Percentiles rank a stretch among this genome's conserved stretches.
Evolutionary conservation across 2,113 vertebrate genomes (phyloP).

Genomic region (Eudorcas thomsonii): DNA sequence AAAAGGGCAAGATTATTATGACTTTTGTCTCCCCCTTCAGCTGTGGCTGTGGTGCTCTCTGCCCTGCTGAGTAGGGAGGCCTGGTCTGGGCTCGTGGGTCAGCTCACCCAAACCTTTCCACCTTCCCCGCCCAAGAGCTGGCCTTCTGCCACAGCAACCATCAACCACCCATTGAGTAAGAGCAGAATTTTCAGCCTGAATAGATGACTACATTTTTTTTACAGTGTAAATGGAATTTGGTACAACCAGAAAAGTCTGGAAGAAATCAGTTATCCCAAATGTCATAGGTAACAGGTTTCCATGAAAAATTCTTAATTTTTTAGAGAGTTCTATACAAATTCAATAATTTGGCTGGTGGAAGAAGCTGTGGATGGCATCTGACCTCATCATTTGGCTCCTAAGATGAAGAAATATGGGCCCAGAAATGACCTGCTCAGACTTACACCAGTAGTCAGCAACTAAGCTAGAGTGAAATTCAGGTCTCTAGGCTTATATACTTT

Average conservation of each 20-base stretch:
- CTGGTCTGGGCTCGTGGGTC: not conserved
- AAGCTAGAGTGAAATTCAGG: not conserved
- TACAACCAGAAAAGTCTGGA: not conserved
- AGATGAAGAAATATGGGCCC: not conserved
- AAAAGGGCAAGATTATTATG: not conserved
- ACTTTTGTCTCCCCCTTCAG: not conserved
- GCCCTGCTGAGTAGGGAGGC: not conserved
- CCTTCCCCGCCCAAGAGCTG: not conserved
- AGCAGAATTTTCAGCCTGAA: not conserved
- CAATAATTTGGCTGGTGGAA: not conserved
- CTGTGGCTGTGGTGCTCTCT: accelerated
- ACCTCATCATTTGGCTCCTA: not conserved
- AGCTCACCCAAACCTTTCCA: not conserved
- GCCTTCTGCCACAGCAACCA: not conserved
- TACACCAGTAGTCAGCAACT: not conserved
- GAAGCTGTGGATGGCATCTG: not conserved
- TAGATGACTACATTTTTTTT: not conserved
- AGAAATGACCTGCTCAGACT: not conserved
- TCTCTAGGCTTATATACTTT: not conserved
- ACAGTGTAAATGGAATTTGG: not conserved
- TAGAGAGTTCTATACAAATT: not conserved
- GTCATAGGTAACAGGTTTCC: not conserved
- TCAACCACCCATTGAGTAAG: not conserved
- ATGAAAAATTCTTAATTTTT: not conserved
- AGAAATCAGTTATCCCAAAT: not conserved